A percentile compares a stretch with the other conserved stretches of the same genome.
Conservation (phyloP, 2,888 invertebrate species). For the Synanthedon formicaeformis region DNA sequence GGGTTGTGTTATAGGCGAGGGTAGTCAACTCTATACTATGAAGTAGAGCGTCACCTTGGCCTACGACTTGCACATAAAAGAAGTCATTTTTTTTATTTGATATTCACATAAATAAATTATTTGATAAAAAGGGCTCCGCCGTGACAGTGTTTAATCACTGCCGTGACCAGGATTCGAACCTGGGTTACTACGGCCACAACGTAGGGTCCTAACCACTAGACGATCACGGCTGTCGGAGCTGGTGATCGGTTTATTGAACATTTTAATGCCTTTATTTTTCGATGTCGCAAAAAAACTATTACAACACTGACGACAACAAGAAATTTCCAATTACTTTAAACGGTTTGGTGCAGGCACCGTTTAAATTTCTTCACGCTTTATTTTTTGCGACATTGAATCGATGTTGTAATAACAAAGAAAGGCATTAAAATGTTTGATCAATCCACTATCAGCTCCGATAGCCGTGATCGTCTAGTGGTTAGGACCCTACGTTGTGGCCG, state of each 20-base stretch:
- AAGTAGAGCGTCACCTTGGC: too few relatives aligned
- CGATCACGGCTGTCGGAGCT: slow-evolving; percentile 43
- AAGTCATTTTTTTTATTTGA: too few relatives aligned
- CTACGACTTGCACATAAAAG: too few relatives aligned
- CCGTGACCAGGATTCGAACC: slow-evolving; percentile 74
- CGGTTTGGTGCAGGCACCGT: too few relatives aligned
- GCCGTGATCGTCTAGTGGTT: slow-evolving; percentile 82
- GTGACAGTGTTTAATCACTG: slow-evolving; percentile 23
- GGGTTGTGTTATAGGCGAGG: too few relatives aligned
- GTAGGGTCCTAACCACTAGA: slow-evolving; percentile 74
- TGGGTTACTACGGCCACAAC: slow-evolving; percentile 74
- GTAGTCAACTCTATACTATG: too few relatives aligned
- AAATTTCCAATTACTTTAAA: too few relatives aligned
- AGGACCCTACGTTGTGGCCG: slow-evolving; percentile 80
- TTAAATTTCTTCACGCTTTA: too few relatives aligned
- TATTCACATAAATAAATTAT: not conserved
- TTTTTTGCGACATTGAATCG: not conserved
- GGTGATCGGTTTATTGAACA: not conserved
- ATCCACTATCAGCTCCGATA: slow-evolving; percentile 31
- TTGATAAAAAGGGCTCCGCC: slow-evolving; percentile 2
- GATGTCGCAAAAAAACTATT: too few relatives aligned
- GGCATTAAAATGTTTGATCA: not conserved
- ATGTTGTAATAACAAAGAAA: not conserved
- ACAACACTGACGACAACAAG: too few relatives aligned
- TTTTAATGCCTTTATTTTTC: too few relatives aligned